Base-by-base conservation (phyloP, 2,113 vertebrate species). In the Kryptolebias marmoratus region DNA sequence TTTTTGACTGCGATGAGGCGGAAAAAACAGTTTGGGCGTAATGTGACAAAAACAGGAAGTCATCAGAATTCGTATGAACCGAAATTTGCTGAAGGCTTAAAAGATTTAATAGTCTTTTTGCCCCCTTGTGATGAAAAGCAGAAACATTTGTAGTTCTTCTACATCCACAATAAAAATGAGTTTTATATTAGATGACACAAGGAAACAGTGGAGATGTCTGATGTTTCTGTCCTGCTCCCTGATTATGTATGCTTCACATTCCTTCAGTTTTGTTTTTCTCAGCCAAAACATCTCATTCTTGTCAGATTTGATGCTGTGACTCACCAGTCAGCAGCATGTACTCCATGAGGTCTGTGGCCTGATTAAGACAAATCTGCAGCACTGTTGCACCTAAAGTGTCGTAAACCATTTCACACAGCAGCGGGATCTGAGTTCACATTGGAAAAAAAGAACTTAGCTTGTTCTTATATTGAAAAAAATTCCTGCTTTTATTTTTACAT, bases 111-210 rank as follows among this genome's bases (percentile, higher is more conserved):
- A 73, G 64, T 69, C 83, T 66, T 36, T 90, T 80, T 89, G 80
- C 85, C 71, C 82, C 56, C 68, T 69, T 80, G 81, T 59, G 79
- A 93, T 87, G 87, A 92, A 93, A 89, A 44, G 86, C 72, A 92
- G 84, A 95, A 90, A 93, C 83, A 94, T 93, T 91, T 80, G 93
- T 88, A 81, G 74, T 54, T 81, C 80, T 70, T 64, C 83, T 83
- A 83, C 88, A 93, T 95, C 94, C 94, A 95, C 95, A 93, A 95
- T 95, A 90, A 92, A 95, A 93, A 77, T 72, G 84, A 91, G 87
- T 85, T 93, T 92, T 75, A 89, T 80, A 89, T 87, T 74, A 91
- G 87, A 81, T 89, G 91, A 90, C 85, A 90, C 75, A 79, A 77
- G 13, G 42, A 72, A 80, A 81, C 77, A 59, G 58, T 80, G 45